These are phyloP conservation scores for Dastarcus helophoroides DNA, from an alignment of 2,888 invertebrate genomes.

Conservation along the genomic window DNA sequence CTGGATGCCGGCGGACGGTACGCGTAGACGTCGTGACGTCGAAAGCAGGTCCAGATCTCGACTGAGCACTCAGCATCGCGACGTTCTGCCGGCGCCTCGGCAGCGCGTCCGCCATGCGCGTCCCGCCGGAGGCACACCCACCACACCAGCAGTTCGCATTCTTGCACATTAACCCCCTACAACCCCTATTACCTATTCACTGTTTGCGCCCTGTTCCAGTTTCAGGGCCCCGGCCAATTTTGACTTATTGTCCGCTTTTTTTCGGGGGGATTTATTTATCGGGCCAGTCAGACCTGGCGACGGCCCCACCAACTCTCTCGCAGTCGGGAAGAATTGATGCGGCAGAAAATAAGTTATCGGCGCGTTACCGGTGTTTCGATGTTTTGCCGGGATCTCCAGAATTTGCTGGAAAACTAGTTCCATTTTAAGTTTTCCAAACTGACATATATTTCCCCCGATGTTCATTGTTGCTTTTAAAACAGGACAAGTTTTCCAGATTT, in stretches of 20 bases:
- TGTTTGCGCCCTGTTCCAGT: constrained; percentile 24
- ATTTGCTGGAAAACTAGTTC: no score
- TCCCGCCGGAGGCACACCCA: constrained; percentile 32
- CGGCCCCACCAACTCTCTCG: no score
- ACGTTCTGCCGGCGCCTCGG: constrained; percentile 38
- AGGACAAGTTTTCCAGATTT: no score
- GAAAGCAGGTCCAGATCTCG: constrained; percentile 46
- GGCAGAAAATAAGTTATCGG: no score
- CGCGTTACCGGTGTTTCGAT: no score
- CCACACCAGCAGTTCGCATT: constrained; percentile 27
- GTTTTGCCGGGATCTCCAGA: no score
- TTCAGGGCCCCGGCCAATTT: constrained; percentile 23
- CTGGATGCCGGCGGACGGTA: constrained; percentile 32
- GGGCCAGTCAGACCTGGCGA: neutral
- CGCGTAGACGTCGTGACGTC: constrained; percentile 39
- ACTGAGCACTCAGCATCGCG: constrained; percentile 57
- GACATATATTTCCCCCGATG: no score
- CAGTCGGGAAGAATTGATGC: no score
- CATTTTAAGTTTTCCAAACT: no score
- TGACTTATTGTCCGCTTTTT: constrained; percentile 14
- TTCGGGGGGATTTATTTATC: no score
- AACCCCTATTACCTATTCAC: constrained; percentile 33
- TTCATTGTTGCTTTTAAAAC: no score
- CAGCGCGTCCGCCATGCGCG: constrained; percentile 34
- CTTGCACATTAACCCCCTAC: constrained; percentile 35